Base-by-base conservation (phyloP, 2,113 vertebrate genomes). In the Propithecus coquereli region DNA sequence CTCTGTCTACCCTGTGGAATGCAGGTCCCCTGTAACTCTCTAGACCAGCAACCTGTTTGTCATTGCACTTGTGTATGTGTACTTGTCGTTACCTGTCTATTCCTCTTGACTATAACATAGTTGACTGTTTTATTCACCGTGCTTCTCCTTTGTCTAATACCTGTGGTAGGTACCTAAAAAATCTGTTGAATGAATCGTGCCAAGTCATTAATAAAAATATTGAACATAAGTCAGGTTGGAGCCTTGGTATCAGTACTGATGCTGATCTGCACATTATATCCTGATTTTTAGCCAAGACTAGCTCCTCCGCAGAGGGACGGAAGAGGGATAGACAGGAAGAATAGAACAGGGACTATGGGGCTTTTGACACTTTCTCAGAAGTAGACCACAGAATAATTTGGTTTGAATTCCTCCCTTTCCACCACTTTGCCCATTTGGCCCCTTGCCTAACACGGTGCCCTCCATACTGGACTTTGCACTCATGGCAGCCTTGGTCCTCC, bases 361-460 rank as follows among this genome's bases (percentile, higher is more conserved):
- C 87, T 81, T 90, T 79, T 20, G 22, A 74, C 22, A 50, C 10
- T 52, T 57, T 82, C 47, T 90, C 7, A 50, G 89, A 70, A 80
- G 50, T 30, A 77, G 77, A 17, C 10, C 59, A 16, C 6, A 27
- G 68, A 30, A 23, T 43, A 57, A 63, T 76, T 83, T 63, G 76
- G 54, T 63, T 50, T 73, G 66, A 37, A 27, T 37, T 85, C 73
- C 25, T 82, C 23, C 16, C 6, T 79, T 59, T 27, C 54, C 17
- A 2, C 25, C 59, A 6, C 25, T 47, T 94, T 94, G 37, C n/a
- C 59, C 32, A 1, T 63, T 63, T 40, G 47, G 14, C 52, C 7
- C 27, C 6, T 59, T 88, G 9, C 40, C 32, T 59, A 11, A 0
- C 0, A 2, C 61, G 27, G 9, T 2, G 0, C 52, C 52, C n/a